These are phyloP conservation scores for Rhinolophus ferrumequinum DNA, from an alignment of 2,113 vertebrate species.

Conservation along the genomic window DNA sequence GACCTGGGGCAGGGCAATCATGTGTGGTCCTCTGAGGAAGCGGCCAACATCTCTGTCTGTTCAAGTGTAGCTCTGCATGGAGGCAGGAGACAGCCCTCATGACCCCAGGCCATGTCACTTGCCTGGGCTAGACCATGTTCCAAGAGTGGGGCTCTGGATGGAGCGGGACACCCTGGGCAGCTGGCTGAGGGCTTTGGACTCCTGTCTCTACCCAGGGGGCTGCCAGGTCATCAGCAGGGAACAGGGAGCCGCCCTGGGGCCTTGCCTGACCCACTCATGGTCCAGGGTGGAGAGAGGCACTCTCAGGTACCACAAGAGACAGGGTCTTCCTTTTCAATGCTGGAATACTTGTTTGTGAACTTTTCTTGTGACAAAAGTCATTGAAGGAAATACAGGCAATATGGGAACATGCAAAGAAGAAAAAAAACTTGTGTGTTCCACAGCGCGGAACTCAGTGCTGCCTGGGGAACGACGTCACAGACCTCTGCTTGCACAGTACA, in stretches of 20 bases:
- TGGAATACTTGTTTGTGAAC: not conserved
- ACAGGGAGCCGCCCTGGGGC: not conserved
- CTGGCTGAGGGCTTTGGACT: not conserved
- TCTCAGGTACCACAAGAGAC: not conserved
- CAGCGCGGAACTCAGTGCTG: not conserved
- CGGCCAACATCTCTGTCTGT: rapidly evolving
- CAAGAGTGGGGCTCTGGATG: not conserved
- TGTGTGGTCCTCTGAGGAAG: rapidly evolving
- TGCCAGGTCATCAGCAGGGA: not conserved
- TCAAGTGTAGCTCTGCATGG: not conserved
- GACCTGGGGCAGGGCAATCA: not conserved
- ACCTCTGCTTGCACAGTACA: rapidly evolving
- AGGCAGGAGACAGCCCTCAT: not conserved
- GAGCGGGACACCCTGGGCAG: not conserved
- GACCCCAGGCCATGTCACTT: not conserved
- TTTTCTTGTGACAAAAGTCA: not conserved
- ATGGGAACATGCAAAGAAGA: not conserved
- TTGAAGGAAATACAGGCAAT: not conserved
- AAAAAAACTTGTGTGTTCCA: not conserved
- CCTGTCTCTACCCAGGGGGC: not conserved
- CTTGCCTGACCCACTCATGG: not conserved
- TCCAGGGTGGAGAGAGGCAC: not conserved
- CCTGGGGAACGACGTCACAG: not conserved
- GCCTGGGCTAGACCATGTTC: not conserved
- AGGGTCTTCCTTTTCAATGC: not conserved